These are phyloP conservation scores for Thelaira solivaga DNA, from an alignment of 2,888 invertebrate species.

Conservation along the genomic window DNA sequence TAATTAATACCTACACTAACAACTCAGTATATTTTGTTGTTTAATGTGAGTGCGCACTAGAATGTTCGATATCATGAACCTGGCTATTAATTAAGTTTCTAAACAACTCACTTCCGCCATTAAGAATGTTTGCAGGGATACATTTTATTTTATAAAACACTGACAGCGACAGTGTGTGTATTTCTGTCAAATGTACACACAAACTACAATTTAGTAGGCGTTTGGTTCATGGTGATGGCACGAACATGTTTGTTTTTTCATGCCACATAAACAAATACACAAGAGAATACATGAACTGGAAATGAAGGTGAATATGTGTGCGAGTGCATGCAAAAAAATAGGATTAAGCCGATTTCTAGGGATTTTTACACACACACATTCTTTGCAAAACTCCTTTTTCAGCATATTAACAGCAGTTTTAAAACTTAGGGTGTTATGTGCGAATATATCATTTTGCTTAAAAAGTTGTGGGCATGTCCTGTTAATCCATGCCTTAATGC, in stretches of 20 bases:
- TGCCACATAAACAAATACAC: slow-evolving; percentile 13
- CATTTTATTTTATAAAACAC: slow-evolving; percentile 35
- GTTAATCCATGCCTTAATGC: no score
- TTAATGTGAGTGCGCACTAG: no score
- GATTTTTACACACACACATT: no score
- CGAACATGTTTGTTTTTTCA: background rate
- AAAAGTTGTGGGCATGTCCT: no score
- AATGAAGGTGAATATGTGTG: background rate
- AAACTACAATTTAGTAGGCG: slow-evolving; percentile 12
- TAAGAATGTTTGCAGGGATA: slow-evolving; percentile 26
- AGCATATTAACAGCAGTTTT: no score
- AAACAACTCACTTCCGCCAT: background rate
- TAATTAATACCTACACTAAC: no score
- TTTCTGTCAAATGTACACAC: background rate
- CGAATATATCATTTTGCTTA: no score
- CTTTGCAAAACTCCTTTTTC: no score
- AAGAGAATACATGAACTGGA: background rate
- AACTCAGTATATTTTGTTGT: no score
- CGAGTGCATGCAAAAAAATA: background rate
- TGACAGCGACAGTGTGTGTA: background rate
- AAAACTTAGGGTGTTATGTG: no score
- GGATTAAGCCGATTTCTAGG: background rate
- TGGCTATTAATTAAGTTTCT: no score
- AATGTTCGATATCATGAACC: no score
- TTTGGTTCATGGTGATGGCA: slow-evolving; percentile 4